Conservation (phyloP, 2,113 vertebrate genomes). For the Illadopsis cleaveri region DNA sequence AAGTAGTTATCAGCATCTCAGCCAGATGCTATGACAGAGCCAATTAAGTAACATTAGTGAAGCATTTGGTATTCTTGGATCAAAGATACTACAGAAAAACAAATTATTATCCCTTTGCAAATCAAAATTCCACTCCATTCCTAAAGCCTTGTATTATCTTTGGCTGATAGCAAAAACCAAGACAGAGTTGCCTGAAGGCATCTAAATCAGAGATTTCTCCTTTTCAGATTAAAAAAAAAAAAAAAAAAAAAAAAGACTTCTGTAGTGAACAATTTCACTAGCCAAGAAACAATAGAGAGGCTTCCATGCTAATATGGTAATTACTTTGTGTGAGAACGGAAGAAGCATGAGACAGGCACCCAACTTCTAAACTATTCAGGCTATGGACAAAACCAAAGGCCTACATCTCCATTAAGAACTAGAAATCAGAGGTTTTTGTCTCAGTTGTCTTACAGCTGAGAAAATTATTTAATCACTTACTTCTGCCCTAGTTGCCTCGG, state of each 20-base stretch:
- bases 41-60: not conserved
- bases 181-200: not conserved
- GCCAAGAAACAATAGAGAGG: not conserved
- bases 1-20: not conserved
- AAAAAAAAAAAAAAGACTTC: not conserved
- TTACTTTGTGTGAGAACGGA: not conserved
- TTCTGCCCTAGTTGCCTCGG: not conserved
- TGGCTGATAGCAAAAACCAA: not conserved
- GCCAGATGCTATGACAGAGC: not conserved
- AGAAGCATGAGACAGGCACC: not conserved
- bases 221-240: not conserved
- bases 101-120: not conserved
- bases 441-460: not conserved
- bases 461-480: not conserved
- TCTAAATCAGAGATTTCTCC: not conserved
- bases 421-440: not conserved
- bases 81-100: not conserved
- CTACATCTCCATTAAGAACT: not conserved
- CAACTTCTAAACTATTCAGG: not conserved
- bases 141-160: not conserved
- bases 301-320: not conserved
- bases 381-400: not conserved
- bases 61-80: conserved; percentile 1
- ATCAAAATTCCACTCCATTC: not conserved
- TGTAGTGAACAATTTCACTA: not conserved